phyloP scores from a whole-genome alignment of 1,140 invertebrate genomes.

The Brachionus rotundiformis region DNA sequence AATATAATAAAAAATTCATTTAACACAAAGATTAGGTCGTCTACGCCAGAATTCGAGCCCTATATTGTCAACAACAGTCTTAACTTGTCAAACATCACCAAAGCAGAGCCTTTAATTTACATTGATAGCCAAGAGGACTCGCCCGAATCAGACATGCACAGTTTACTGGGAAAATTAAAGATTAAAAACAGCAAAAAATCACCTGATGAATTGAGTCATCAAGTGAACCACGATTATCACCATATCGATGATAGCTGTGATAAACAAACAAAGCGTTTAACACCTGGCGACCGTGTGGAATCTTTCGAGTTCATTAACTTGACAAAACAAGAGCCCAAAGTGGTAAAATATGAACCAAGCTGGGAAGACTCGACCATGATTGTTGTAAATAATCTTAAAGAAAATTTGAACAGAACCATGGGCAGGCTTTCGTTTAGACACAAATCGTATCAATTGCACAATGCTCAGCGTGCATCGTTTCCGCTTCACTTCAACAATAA shows the following conservation, averaged over 20 bases:
- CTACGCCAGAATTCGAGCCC: conserved; percentile 10
- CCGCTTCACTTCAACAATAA: background rate
- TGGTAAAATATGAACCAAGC: conserved; percentile 1
- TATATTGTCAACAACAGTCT: conserved; percentile 6
- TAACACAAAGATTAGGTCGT: background rate
- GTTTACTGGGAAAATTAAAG: background rate
- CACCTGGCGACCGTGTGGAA: background rate
- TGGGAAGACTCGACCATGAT: conserved; percentile 37
- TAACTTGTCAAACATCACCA: background rate
- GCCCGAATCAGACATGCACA: background rate
- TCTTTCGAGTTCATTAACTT: conserved; percentile 37
- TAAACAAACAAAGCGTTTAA: conserved; percentile 9
- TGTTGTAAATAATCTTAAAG: background rate
- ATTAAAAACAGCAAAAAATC: background rate
- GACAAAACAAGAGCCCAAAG: background rate
- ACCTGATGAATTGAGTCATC: background rate
- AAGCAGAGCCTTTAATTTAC: background rate
- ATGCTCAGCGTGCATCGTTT: background rate
- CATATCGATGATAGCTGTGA: background rate
- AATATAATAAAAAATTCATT: background rate
- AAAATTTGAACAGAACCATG: background rate
- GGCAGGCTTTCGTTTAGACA: background rate
- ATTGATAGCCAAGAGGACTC: background rate
- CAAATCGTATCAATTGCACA: background rate
- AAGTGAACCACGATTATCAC: conserved; percentile 2